Conservation (phyloP, 2,113 vertebrate species). For the Microtus pennsylvanicus region DNA sequence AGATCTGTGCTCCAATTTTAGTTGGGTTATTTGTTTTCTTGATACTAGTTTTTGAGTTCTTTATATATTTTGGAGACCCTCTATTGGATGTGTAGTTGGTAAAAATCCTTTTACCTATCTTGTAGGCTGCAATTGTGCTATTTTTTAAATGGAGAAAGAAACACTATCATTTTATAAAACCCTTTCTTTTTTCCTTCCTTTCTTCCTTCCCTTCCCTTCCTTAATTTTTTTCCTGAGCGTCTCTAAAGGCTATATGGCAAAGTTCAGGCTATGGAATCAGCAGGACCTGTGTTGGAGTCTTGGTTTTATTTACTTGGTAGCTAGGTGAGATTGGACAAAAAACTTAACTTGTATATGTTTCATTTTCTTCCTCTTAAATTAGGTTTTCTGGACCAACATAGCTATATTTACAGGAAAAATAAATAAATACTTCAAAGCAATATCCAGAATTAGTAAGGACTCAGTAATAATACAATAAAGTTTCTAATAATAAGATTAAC, state of each 20-base stretch:
- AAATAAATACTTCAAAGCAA: slow-evolving; percentile 34
- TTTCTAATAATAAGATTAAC: slow-evolving; percentile 29
- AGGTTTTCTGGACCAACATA: slow-evolving; percentile 1
- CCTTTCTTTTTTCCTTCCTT: not conserved
- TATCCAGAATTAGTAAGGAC: not conserved
- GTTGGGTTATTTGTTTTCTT: not conserved
- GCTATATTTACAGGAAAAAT: slow-evolving; percentile 29
- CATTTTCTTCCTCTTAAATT: slow-evolving; percentile 45
- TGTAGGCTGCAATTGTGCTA: not conserved
- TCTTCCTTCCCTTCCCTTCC: not conserved
- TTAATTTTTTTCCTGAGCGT: not conserved
- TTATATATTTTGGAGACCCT: not conserved
- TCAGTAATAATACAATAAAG: slow-evolving; percentile 9
- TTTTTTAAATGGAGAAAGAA: slow-evolving; percentile 57
- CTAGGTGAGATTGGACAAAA: slow-evolving; percentile 8
- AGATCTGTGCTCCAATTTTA: not conserved
- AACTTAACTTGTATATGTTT: not conserved
- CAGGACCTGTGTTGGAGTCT: not conserved
- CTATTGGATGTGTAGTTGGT: not conserved
- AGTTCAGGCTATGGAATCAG: not conserved
- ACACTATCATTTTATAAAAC: not conserved
- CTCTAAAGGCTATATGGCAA: slow-evolving; percentile 20
- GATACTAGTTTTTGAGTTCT: not conserved
- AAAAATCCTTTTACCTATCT: not conserved
- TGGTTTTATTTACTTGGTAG: slow-evolving; percentile 51